A percentile compares a stretch with the other conserved stretches of the same genome.
phyloP scores from a whole-genome alignment of 1,140 invertebrate species.

The Monochamus saltuarius region DNA sequence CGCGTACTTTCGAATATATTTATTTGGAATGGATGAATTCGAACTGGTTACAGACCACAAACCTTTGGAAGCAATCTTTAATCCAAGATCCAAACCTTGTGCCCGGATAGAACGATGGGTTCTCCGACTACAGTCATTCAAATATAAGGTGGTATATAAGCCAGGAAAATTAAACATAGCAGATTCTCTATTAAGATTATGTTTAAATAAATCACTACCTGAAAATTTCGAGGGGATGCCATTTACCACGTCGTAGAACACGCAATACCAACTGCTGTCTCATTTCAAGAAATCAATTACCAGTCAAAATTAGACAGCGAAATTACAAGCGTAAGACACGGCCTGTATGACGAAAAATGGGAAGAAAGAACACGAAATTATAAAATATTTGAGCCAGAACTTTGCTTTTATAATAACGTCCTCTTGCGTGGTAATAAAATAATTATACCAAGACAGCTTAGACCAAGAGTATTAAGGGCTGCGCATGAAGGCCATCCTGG shows the following conservation, averaged over 20 bases:
- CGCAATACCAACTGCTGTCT: constrained; percentile 9
- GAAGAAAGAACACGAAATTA: background rate
- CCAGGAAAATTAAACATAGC: constrained; percentile 50
- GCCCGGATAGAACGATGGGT: no score
- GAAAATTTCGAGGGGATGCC: background rate
- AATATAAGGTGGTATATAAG: constrained; percentile 45
- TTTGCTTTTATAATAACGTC: constrained; percentile 13
- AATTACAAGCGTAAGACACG: background rate
- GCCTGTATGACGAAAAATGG: background rate
- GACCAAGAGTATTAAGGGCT: no score
- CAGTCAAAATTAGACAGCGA: constrained; percentile 9
- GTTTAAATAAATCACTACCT: background rate
- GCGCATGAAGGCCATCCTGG: no score
- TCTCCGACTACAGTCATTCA: constrained; percentile 46
- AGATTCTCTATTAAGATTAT: constrained; percentile 45
- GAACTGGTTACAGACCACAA: no score
- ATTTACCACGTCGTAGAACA: constrained; percentile 7
- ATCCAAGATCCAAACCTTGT: no score
- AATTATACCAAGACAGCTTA: no score
- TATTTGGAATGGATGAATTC: no score
- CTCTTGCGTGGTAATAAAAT: constrained; percentile 1
- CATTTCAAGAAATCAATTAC: constrained; percentile 10
- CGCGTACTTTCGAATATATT: no score
- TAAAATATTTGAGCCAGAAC: constrained; percentile 8
- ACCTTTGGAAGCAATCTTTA: no score